phyloP scores from a whole-genome alignment of 2,113 vertebrate genomes.

The Atlantisia rogersi region DNA sequence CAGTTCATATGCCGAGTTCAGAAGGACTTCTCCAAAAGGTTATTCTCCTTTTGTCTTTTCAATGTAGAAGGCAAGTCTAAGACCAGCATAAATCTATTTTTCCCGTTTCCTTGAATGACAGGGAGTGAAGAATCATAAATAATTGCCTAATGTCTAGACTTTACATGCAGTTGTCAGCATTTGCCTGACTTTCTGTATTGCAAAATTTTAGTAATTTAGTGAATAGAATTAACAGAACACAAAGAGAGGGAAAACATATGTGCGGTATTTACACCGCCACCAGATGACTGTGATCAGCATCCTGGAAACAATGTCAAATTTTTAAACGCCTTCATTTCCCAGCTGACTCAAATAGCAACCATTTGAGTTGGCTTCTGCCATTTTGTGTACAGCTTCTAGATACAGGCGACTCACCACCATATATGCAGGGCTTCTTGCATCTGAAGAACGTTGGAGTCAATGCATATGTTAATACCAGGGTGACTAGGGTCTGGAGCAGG shows the following conservation, averaged over 20 bases:
- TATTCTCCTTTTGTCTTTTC: background rate
- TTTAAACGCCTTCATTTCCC: background rate
- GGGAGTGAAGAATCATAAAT: background rate
- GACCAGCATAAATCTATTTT: background rate
- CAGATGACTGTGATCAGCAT: conserved; percentile 28
- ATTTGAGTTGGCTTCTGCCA: background rate
- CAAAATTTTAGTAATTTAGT: background rate
- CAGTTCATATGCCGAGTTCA: background rate
- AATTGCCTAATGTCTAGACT: conserved; percentile 45
- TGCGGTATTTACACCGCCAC: background rate
- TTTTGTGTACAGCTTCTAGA: background rate
- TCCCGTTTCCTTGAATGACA: conserved; percentile 4
- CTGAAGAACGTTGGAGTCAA: background rate
- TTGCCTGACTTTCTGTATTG: conserved; percentile 9
- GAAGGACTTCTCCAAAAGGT: background rate
- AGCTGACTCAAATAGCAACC: background rate
- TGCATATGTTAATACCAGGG: background rate
- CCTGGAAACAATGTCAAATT: conserved; percentile 20
- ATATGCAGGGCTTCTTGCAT: rapidly evolving
- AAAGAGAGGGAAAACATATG: conserved; percentile 26
- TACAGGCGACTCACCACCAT: background rate
- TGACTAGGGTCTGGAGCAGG: background rate
- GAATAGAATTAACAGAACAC: background rate
- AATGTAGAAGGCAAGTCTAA: background rate
- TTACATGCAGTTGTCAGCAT: background rate